A percentile compares a stretch with the other conserved stretches of the same genome.
Conservation (phyloP, 2,888 invertebrate genomes). For the Saturnia pavonia region DNA sequence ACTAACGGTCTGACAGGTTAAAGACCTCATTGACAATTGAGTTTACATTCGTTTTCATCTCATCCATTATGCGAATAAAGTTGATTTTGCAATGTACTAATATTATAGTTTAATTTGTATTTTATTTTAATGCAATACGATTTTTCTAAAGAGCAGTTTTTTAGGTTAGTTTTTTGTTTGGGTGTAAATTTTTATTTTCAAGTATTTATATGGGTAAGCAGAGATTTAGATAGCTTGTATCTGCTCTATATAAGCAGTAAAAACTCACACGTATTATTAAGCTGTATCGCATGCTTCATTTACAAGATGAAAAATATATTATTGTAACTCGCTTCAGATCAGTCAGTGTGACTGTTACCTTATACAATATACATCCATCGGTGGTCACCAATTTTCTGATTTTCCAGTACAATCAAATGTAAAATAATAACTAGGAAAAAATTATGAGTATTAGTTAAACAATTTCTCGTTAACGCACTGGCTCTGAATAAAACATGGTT, state of each 20-base stretch:
- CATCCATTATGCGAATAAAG: constrained; percentile 14
- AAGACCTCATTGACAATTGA: constrained; percentile 43
- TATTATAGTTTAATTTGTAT: background rate
- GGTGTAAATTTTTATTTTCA: background rate
- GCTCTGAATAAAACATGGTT: background rate
- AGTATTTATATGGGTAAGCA: background rate
- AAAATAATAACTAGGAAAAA: too few relatives aligned
- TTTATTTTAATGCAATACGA: background rate
- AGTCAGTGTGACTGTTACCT: too few relatives aligned
- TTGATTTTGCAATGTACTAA: constrained; percentile 6
- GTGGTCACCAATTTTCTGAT: too few relatives aligned
- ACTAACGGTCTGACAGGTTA: constrained; percentile 53
- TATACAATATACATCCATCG: too few relatives aligned
- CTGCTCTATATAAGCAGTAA: background rate
- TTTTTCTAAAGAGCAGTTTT: constrained; percentile 9
- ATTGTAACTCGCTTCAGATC: too few relatives aligned
- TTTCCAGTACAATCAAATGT: too few relatives aligned
- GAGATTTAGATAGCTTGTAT: background rate
- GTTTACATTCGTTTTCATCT: constrained; percentile 17
- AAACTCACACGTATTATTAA: too few relatives aligned
- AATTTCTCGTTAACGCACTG: background rate
- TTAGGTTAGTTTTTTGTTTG: constrained; percentile 14
- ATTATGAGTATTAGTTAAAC: too few relatives aligned
- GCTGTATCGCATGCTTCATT: too few relatives aligned
- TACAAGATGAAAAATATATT: too few relatives aligned